Percentiles rank a stretch among this genome's conserved stretches.
These are phyloP conservation scores for Drosophila quadrilineata DNA, from an alignment of 1,140 invertebrate genomes.

Conservation along the genomic window DNA sequence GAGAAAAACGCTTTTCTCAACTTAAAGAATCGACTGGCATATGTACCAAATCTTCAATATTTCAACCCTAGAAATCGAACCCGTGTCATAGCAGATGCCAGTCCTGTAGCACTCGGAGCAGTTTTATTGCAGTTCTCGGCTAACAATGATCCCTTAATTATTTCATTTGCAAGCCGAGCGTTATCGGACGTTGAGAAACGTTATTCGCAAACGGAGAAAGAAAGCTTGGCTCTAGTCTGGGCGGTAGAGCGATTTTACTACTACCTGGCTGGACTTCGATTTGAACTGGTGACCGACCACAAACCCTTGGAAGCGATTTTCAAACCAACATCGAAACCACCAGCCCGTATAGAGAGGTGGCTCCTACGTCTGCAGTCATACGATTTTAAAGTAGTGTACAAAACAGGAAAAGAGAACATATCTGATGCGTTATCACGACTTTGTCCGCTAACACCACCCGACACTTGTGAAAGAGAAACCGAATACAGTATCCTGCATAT, in stretches of 20 bases:
- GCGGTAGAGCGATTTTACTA: slow-evolving; percentile 59
- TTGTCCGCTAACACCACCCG: background rate
- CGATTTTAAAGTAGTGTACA: slow-evolving; percentile 66
- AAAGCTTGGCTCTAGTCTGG: slow-evolving; percentile 70
- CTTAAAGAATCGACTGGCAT: slow-evolving; percentile 24
- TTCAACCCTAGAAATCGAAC: slow-evolving; percentile 28
- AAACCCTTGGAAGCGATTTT: slow-evolving; percentile 54
- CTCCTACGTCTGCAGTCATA: slow-evolving; percentile 65
- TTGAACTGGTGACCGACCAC: slow-evolving; percentile 80
- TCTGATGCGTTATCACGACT: slow-evolving; percentile 70
- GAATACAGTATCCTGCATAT: slow-evolving; percentile 28
- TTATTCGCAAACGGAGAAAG: slow-evolving; percentile 81
- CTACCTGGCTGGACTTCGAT: slow-evolving; percentile 59
- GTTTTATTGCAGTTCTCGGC: slow-evolving; percentile 50
- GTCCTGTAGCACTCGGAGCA: slow-evolving; percentile 51
- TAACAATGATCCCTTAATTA: slow-evolving; percentile 5
- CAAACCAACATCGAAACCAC: slow-evolving; percentile 55
- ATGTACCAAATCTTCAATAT: slow-evolving; percentile 20
- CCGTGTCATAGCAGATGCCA: slow-evolving; percentile 58
- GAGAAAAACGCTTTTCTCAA: slow-evolving; percentile 24
- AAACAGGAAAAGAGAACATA: slow-evolving; percentile 75
- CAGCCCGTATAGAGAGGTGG: slow-evolving; percentile 73
- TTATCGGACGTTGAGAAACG: slow-evolving; percentile 74
- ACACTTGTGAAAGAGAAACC: background rate
- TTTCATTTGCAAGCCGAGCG: slow-evolving; percentile 59